These are phyloP conservation scores for Suricata suricatta DNA, from an alignment of 2,113 vertebrate species.

Conservation along the genomic window DNA sequence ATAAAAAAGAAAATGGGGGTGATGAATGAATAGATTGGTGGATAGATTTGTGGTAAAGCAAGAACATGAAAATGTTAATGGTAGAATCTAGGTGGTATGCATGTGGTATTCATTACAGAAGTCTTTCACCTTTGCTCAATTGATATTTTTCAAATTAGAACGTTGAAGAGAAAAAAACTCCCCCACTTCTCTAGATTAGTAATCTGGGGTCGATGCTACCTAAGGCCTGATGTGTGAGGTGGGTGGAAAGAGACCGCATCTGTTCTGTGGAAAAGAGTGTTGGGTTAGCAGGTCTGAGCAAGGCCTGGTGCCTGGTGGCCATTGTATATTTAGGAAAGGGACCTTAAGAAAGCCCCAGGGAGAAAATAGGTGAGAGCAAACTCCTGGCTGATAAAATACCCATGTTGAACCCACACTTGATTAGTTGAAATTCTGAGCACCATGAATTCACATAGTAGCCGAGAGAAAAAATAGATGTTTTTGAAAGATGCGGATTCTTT, in stretches of 20 bases:
- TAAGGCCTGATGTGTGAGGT: not conserved
- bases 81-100: not conserved
- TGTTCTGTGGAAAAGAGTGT: not conserved
- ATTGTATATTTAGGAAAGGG: not conserved
- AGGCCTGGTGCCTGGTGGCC: not conserved
- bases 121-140: not conserved
- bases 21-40: not conserved
- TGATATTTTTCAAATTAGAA: not conserved
- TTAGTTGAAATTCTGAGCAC: not conserved
- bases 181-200: not conserved
- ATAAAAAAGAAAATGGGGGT: not conserved
- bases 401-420: not conserved
- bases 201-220: not conserved
- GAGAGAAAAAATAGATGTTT: slow-evolving; percentile 1
- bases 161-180: not conserved
- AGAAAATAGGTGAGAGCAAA: not conserved
- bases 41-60: not conserved
- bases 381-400: not conserved
- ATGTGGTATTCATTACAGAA: not conserved
- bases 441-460: not conserved
- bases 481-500: slow-evolving; percentile 25
- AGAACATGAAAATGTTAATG: not conserved
- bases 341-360: not conserved
- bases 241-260: not conserved
- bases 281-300: not conserved